Base-by-base conservation (phyloP, 2,888 invertebrate genomes). In the Odontocolon sp. region DNA sequence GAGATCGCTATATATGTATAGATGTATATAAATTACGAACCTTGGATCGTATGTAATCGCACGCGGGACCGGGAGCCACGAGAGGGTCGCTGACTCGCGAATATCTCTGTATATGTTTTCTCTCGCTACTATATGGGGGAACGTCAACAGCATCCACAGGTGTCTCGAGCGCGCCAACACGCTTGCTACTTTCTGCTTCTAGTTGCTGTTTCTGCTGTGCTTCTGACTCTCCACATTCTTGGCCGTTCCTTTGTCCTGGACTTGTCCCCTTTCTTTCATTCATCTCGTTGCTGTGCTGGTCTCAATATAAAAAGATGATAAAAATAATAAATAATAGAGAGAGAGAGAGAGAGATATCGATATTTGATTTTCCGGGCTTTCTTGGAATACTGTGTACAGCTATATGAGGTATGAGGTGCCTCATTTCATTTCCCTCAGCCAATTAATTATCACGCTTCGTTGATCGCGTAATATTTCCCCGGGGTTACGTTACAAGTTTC, bases 401-500 rank as follows among this genome's bases (percentile, higher is more conserved):
- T 75, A 71, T 76, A 78, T 77, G n/a, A n/a, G n/a, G n/a, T n/a
- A n/a, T n/a, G n/a, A n/a, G n/a, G n/a, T n/a, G n/a, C 67, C 75
- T 69, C 47, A 78, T 77, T 76, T 71, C 38, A 80, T 73, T 77
- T 71, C 67, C 69, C 59, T 72, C 67, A 77, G 75, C 74, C 70
- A 79, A 81, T 81, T 81, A 79, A 81, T 81, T 81, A 78, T 76
- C 73, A 71, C 68, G 78, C 71, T 79, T 78, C 78, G 68, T 77
- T 78, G 76, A 74, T 71, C 57, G 64, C 26, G 71, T 56, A 75
- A 76, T 81, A 78, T 66, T 52, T 71, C 81, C 68, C 47, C 73
- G 14, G 76, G 79, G 59, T 66, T 77, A 66, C 61, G 63, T 18
- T n/a, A 16, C 33, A 36, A 33, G 16, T 56, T 18, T 61, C 28